phyloP scores from a whole-genome alignment of 2,888 invertebrate species.

The Scaptomyza flava region DNA sequence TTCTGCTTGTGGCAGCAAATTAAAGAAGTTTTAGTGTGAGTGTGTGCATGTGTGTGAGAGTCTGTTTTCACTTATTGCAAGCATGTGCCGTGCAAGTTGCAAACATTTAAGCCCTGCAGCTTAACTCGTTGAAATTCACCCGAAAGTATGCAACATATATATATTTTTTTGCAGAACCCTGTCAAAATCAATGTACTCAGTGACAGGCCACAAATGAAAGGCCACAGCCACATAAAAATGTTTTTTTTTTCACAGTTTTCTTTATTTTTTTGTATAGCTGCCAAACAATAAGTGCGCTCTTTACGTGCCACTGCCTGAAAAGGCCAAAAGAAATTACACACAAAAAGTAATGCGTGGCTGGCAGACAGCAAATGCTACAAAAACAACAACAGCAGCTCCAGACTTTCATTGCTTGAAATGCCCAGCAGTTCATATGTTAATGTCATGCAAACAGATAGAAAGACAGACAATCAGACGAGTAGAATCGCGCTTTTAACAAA shows the following conservation, averaged over 20 bases:
- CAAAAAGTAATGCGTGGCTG: slow-evolving; percentile 59
- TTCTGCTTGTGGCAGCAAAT: slow-evolving; percentile 46
- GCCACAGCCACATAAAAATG: slow-evolving; percentile 8
- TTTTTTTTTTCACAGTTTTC: slow-evolving; percentile 2
- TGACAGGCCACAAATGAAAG: slow-evolving; percentile 28
- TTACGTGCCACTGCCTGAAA: slow-evolving; percentile 28
- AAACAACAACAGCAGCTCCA: slow-evolving; percentile 4
- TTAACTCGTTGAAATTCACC: slow-evolving; percentile 5
- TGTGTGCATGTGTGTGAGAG: background rate
- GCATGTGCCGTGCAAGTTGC: slow-evolving; percentile 22
- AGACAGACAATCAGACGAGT: slow-evolving; percentile 10
- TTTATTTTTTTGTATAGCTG: slow-evolving; percentile 7
- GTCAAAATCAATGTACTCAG: slow-evolving; percentile 48
- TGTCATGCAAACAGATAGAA: slow-evolving; percentile 31
- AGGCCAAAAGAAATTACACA: slow-evolving; percentile 57
- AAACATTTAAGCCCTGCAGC: slow-evolving; percentile 17
- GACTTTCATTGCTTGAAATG: slow-evolving; percentile 30
- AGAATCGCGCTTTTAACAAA: slow-evolving; percentile 10
- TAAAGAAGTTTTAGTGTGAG: slow-evolving; percentile 32
- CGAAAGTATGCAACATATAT: slow-evolving; percentile 17
- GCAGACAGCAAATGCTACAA: slow-evolving; percentile 29
- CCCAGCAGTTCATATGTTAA: slow-evolving; percentile 49
- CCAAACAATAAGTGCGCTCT: slow-evolving; percentile 31
- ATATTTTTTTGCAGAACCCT: slow-evolving; percentile 6
- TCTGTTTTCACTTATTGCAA: slow-evolving; percentile 54